A percentile compares a stretch with the other conserved stretches of the same genome.
Evolutionary conservation across 2,888 invertebrate genomes (phyloP).

Genomic region (Zhengitettix transpicula): DNA sequence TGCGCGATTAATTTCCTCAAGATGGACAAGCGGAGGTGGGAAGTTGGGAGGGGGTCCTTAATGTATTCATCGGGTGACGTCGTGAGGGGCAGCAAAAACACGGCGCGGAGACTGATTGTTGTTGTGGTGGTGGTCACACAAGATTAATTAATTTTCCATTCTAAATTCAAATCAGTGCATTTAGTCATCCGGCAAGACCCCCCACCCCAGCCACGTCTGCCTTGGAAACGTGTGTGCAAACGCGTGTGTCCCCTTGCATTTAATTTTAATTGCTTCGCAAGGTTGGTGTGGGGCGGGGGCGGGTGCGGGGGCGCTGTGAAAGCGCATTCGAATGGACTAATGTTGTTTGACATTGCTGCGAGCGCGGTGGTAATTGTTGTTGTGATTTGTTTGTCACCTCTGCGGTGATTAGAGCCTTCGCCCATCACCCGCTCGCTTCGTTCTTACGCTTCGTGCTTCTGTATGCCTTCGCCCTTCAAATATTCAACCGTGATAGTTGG

Average conservation of each 20-base stretch:
- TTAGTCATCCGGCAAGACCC: slow-evolving; percentile 4
- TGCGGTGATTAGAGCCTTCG: background rate
- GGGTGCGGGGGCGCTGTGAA: background rate
- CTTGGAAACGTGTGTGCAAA: background rate
- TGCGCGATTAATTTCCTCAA: background rate
- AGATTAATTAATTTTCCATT: slow-evolving; percentile 15
- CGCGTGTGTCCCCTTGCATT: background rate
- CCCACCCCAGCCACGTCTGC: background rate
- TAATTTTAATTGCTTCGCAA: slow-evolving; percentile 7
- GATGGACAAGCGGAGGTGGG: background rate
- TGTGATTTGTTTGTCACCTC: background rate
- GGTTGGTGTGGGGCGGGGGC: background rate
- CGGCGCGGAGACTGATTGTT: background rate
- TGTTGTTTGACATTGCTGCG: background rate
- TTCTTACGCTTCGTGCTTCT: too few species aligned
- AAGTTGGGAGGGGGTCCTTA: background rate
- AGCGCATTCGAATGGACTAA: background rate
- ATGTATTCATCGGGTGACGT: background rate
- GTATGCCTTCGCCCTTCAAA: too few species aligned
- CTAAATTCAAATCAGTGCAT: slow-evolving; percentile 13
- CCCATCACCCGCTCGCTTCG: too few species aligned
- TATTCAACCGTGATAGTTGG: too few species aligned
- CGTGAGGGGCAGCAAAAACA: background rate
- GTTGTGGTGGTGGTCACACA: slow-evolving; percentile 5
- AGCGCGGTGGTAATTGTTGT: background rate